A percentile compares a stretch with the other conserved stretches of the same genome.
phyloP scores from a whole-genome alignment of 2,797 vertebrate species.

The Cynodonichthys magdalenae region DNA sequence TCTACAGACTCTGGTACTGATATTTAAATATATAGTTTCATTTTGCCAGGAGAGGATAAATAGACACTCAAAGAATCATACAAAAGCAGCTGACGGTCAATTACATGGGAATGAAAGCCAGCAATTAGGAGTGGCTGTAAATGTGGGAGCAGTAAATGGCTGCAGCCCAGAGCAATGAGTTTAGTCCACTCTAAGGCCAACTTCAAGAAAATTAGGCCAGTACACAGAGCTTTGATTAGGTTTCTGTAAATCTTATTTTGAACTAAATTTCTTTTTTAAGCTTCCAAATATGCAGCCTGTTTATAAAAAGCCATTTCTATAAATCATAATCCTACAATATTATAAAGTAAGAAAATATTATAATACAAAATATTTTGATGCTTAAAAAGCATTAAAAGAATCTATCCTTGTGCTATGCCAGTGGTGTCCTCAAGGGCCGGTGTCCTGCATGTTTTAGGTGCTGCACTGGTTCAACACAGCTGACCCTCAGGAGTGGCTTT shows the following conservation, averaged over 20 bases:
- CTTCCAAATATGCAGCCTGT: neutral
- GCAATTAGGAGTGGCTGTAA: conserved; percentile 39
- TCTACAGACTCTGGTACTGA: conserved; percentile 1
- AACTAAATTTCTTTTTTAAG: conserved; percentile 2
- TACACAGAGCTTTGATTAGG: conserved; percentile 4
- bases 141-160: conserved; percentile 22
- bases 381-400: too few relatives aligned
- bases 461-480: too few relatives aligned
- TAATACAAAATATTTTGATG: too few relatives aligned
- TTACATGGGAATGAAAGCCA: conserved; percentile 46
- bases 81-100: conserved; percentile 26
- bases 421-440: too few relatives aligned
- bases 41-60: conserved; percentile 18
- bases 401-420: too few relatives aligned
- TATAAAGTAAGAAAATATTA: neutral
- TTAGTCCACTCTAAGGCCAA: conserved; percentile 11
- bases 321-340: neutral
- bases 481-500: too few relatives aligned
- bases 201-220: conserved; percentile 8
- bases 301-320: conserved; percentile 6
- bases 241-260: conserved; percentile 8
- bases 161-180: conserved; percentile 24
- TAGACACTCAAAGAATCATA: conserved; percentile 25
- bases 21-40: conserved; percentile 5
- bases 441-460: too few relatives aligned